phyloP scores from a whole-genome alignment of 2,113 vertebrate species.

The Aspidoscelis tigris region DNA sequence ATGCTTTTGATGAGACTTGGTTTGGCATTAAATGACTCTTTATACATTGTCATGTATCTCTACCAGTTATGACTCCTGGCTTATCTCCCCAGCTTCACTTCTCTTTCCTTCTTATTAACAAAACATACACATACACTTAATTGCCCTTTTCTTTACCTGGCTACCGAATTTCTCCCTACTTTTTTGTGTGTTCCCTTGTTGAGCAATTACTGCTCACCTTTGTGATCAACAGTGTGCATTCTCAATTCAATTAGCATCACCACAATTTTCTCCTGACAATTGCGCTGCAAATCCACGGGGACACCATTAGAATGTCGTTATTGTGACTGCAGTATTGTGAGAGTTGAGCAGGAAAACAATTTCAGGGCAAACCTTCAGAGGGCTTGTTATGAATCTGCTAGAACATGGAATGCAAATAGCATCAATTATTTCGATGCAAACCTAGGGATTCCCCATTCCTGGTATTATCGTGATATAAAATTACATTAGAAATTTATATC shows the following conservation, averaged over 20 bases:
- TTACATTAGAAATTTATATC: conserved; percentile 51
- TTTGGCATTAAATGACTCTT: too few relatives aligned
- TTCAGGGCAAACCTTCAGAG: conserved; percentile 63
- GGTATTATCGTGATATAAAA: conserved; percentile 56
- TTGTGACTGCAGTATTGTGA: conserved; percentile 59
- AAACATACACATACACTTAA: not conserved
- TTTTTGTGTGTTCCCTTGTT: not conserved
- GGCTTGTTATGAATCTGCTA: conserved; percentile 68
- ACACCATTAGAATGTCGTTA: conserved; percentile 72
- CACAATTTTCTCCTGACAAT: conserved; percentile 70
- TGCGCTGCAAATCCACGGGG: conserved; percentile 61
- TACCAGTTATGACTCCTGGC: too few relatives aligned
- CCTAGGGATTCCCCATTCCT: conserved; percentile 38
- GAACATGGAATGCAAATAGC: conserved; percentile 66
- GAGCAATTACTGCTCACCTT: conserved; percentile 57
- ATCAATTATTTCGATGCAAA: conserved; percentile 63
- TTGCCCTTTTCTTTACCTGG: not conserved
- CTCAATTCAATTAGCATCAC: conserved; percentile 67
- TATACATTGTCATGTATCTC: too few relatives aligned
- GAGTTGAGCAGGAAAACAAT: conserved; percentile 67
- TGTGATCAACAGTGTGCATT: conserved; percentile 55
- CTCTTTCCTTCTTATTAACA: not conserved
- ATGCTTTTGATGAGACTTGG: too few relatives aligned
- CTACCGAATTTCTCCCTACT: conserved; percentile 25
- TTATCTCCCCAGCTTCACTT: too few relatives aligned